Conservation (phyloP, 2,888 invertebrate species). For the Lamproptera curius region DNA sequence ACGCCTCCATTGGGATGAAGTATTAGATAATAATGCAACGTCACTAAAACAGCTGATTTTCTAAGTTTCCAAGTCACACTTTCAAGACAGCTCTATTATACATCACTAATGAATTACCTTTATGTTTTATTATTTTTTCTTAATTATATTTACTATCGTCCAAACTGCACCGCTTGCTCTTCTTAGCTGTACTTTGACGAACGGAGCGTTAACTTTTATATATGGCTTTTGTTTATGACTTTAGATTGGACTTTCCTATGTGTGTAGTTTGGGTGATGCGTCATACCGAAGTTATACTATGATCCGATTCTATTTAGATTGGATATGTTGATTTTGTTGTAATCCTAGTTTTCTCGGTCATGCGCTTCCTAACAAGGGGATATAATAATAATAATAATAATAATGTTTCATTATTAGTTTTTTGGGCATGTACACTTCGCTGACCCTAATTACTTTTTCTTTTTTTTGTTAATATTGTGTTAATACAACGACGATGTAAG, state of each 20-base stretch:
- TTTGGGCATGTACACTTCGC: constrained; percentile 74
- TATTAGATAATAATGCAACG: constrained; percentile 78
- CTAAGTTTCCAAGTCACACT: constrained; percentile 71
- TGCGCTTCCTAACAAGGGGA: constrained; percentile 76
- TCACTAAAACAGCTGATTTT: constrained; percentile 77
- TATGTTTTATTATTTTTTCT: too few relatives aligned
- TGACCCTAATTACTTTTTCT: constrained; percentile 54
- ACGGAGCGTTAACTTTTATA: constrained; percentile 21
- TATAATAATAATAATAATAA: too few relatives aligned
- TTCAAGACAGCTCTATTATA: constrained; percentile 77
- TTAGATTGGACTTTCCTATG: constrained; percentile 28
- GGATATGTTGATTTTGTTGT: constrained; percentile 57
- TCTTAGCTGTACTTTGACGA: constrained; percentile 25
- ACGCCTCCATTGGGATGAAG: constrained; percentile 75
- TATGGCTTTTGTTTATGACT: constrained; percentile 26
- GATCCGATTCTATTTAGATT: constrained; percentile 56
- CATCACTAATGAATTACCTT: constrained; percentile 64
- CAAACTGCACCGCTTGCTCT: constrained; percentile 55
- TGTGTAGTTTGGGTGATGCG: constrained; percentile 68
- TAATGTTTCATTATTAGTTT: constrained; percentile 68
- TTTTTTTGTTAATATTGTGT: too few relatives aligned
- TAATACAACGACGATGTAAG: constrained; percentile 47
- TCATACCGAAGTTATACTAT: constrained; percentile 56
- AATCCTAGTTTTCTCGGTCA: constrained; percentile 65
- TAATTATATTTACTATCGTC: constrained; percentile 54